Evolutionary conservation across 2,888 invertebrate species (phyloP), one percentile per base, ranked within the genome.

Genomic region (Zelleria hepariella): DNA sequence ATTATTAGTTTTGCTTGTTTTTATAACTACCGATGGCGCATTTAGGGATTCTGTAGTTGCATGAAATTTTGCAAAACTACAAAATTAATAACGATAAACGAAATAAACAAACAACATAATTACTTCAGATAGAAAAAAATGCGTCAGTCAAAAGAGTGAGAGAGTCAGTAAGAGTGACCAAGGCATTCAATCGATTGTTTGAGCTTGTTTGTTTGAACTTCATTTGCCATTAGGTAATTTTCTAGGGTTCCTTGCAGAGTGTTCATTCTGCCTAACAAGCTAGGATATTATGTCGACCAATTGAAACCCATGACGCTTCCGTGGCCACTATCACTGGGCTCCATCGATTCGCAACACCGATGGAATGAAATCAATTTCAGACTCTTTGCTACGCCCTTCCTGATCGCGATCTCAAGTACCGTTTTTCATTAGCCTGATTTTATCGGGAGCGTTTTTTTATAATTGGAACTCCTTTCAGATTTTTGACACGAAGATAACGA

Each of bases 391-490:
- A 68, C 71, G 67, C 67, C 58, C 58, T 32, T 32, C 32, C 25
- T 69, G 77, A 83, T 82, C 81, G 73, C 72, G 78, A 82, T 83
- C 77, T 75, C 71, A 69, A 70, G 74, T 77, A 78, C 84, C 80
- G 83, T 83, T 82, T 84, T 85, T 86, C 84, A 86, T 87, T 87
- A 86, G 81, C 77, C 80, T 75, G 87, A 87, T 87, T 83, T 85
- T 87, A 86, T 88, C 87, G 71, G 66, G 72, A 73, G 70, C 72
- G 75, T 77, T 86, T 86, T 84, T 82, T 86, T 78, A 85, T 84
- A 86, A 87, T 82, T 80, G 81, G 75, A 74, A 75, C 78, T 74
- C 74, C 69, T 67, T 68, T 72, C 76, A 73, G 76, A 77, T 75
- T 82, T 80, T 80, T 78, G 82, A 81, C 77, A 74, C 68, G 67